Percentiles rank a stretch among this genome's conserved stretches.
These are phyloP conservation scores for Helicorthomorpha holstii DNA, from an alignment of 1,140 invertebrate genomes.

Conservation along the genomic window DNA sequence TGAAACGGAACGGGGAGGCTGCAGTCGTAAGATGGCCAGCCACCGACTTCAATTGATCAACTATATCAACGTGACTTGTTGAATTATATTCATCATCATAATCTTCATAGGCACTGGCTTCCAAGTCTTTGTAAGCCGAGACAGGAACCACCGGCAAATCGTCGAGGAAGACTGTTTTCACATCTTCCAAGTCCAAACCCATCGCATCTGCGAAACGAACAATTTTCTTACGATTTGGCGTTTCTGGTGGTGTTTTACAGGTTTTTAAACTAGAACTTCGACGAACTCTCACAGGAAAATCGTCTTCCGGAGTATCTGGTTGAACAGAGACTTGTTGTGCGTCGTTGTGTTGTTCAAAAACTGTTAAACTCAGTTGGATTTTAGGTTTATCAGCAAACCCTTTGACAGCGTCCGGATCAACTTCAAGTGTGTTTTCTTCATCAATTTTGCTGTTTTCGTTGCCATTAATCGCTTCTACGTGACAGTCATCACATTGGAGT, in stretches of 20 bases:
- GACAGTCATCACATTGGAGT: too few relatives aligned
- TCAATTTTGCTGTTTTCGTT: too few relatives aligned
- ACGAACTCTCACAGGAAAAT: slow-evolving; percentile 31
- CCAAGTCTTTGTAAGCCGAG: slow-evolving; percentile 42
- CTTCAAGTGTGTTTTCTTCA: too few relatives aligned
- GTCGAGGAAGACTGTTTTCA: slow-evolving; percentile 64
- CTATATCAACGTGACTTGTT: not conserved
- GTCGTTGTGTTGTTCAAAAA: too few relatives aligned
- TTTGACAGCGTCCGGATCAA: too few relatives aligned
- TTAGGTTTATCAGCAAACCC: too few relatives aligned
- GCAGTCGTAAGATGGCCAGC: slow-evolving; percentile 5
- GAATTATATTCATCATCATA: slow-evolving; percentile 2
- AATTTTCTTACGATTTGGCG: slow-evolving; percentile 70
- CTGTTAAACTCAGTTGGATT: too few relatives aligned
- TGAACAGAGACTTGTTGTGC: too few relatives aligned
- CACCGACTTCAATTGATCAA: slow-evolving; percentile 1
- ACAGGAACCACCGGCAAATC: slow-evolving; percentile 72
- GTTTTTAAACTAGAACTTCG: slow-evolving; percentile 74
- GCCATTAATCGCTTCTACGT: too few relatives aligned
- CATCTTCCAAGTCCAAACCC: slow-evolving; percentile 77
- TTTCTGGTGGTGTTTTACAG: slow-evolving; percentile 77
- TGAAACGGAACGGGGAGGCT: slow-evolving; percentile 19
- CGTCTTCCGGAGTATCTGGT: not conserved
- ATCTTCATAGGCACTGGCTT: slow-evolving; percentile 3
- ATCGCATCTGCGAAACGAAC: slow-evolving; percentile 88